Evolutionary conservation across 2,113 vertebrate species (phyloP).

Genomic region (Eudyptes chrysolophus): DNA sequence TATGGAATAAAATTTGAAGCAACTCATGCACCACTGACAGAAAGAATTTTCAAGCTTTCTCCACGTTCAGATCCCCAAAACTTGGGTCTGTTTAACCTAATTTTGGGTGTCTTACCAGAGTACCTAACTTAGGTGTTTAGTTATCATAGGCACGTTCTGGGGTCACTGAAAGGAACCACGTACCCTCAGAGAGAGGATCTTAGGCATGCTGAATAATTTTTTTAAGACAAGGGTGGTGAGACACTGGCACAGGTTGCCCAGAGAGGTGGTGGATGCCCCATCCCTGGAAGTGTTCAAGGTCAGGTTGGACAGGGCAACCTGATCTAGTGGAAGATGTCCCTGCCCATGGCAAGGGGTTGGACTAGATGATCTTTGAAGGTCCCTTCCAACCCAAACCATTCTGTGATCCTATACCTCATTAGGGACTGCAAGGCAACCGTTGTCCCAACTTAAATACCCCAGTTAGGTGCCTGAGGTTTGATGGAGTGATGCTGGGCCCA

Average conservation of each 20-base stretch:
- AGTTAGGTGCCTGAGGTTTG: neutral
- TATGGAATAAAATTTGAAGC: neutral
- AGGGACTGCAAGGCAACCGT: fast-evolving
- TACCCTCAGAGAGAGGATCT: neutral
- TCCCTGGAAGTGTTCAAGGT: neutral
- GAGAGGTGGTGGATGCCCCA: neutral
- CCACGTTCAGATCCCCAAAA: neutral
- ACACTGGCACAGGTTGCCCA: neutral
- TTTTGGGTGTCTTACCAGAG: neutral
- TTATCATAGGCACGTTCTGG: neutral
- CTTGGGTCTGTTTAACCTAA: neutral
- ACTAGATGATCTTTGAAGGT: neutral
- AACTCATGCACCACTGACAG: fast-evolving
- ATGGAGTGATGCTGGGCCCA: neutral
- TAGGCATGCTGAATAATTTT: neutral
- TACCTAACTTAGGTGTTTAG: neutral
- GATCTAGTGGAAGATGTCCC: neutral
- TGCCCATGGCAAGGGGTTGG: neutral
- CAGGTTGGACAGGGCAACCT: fast-evolving
- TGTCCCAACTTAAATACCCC: fast-evolving
- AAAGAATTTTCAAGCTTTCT: neutral
- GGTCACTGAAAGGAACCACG: neutral
- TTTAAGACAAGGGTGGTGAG: neutral
- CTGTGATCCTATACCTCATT: fast-evolving
- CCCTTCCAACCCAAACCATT: neutral